Percentiles rank a stretch among this genome's conserved stretches.
phyloP scores from a whole-genome alignment of 2,888 invertebrate species.

The Anticlea derivata region DNA sequence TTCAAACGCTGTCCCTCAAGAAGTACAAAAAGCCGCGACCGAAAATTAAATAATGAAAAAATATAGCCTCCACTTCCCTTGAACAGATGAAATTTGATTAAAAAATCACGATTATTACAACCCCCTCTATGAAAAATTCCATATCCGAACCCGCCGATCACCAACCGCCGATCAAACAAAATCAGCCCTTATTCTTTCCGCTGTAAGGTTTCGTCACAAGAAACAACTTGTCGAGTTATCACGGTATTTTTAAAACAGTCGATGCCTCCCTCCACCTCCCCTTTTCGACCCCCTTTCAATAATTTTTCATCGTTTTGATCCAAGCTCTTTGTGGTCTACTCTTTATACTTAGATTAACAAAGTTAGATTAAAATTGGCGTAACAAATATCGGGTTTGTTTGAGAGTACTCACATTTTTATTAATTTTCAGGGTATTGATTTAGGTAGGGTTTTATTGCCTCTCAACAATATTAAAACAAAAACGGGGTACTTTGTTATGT shows the following conservation, averaged over 20 bases:
- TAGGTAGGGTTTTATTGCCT: conserved; percentile 27
- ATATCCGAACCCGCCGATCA: conserved; percentile 37
- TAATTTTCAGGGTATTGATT: conserved; percentile 41
- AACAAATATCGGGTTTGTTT: conserved; percentile 66
- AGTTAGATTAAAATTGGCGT: conserved; percentile 79
- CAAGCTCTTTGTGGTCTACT: conserved; percentile 76
- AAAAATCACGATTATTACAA: conserved; percentile 85
- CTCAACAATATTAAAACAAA: conserved; percentile 22
- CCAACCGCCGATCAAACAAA: conserved; percentile 27
- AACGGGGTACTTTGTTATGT: background rate
- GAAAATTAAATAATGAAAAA: conserved; percentile 84
- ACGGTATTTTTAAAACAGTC: conserved; percentile 70
- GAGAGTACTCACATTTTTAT: conserved; percentile 41
- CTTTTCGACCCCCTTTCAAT: conserved; percentile 77
- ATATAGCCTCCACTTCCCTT: conserved; percentile 81
- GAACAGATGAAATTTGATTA: conserved; percentile 84
- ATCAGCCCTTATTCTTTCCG: conserved; percentile 32
- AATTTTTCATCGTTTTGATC: conserved; percentile 83
- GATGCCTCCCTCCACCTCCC: conserved; percentile 65
- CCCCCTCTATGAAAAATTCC: conserved; percentile 66
- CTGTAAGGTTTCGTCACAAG: conserved; percentile 29
- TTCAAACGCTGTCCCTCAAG: conserved; percentile 80
- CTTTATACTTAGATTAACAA: conserved; percentile 82
- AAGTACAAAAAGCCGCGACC: conserved; percentile 72
- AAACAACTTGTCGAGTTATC: conserved; percentile 41